Evolutionary conservation across 1,140 invertebrate genomes (phyloP).

Genomic region (Cyclina sinensis): DNA sequence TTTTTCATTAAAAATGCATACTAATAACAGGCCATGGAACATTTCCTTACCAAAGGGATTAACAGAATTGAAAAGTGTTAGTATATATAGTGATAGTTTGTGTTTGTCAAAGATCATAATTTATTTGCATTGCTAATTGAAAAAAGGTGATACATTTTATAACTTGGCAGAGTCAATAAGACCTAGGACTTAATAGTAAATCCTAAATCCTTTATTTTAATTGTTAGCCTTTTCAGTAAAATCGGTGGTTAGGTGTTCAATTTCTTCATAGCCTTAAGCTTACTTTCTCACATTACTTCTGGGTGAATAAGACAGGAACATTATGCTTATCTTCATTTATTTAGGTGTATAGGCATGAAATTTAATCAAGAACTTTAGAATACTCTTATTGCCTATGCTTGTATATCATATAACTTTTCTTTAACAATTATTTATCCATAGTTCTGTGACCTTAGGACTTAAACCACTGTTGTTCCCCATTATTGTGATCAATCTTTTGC

Average conservation of each 20-base stretch:
- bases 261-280: neutral
- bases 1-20: too few relatives aligned
- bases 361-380: too few relatives aligned
- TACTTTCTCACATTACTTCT: neutral
- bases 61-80: neutral
- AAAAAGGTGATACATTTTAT: slow-evolving; percentile 42
- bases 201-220: slow-evolving; percentile 21
- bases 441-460: too few relatives aligned
- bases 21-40: too few relatives aligned
- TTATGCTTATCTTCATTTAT: neutral
- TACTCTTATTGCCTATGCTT: too few relatives aligned
- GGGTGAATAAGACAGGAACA: neutral
- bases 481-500: too few relatives aligned
- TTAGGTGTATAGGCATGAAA: neutral
- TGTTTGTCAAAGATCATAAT: slow-evolving; percentile 41
- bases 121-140: slow-evolving; percentile 55
- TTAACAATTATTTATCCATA: too few relatives aligned
- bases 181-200: neutral
- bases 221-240: too few relatives aligned
- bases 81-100: too few relatives aligned
- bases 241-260: neutral
- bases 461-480: too few relatives aligned
- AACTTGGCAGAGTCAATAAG: neutral
- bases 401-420: too few relatives aligned
- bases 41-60: too few relatives aligned